Evolutionary conservation across 2,888 invertebrate species (phyloP).

Genomic region (Drosophila conformis): DNA sequence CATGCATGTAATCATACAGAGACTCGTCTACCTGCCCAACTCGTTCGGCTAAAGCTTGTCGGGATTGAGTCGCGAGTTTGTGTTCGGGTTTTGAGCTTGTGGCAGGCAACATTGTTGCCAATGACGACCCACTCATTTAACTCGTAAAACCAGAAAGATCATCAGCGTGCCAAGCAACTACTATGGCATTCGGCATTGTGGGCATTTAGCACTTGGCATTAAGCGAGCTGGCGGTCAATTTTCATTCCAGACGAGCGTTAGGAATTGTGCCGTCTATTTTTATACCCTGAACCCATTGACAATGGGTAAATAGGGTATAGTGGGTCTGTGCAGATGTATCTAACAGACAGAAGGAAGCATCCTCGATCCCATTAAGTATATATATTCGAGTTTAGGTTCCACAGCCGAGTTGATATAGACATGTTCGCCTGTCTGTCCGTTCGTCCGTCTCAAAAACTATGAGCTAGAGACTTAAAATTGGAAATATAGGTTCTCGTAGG

Average conservation of each 20-base stretch:
- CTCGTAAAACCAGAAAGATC: constrained; percentile 18
- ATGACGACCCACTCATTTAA: constrained; percentile 30
- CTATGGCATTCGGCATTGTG: background rate
- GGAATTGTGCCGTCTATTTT: background rate
- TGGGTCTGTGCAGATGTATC: no score
- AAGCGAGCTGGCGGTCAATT: constrained; percentile 10
- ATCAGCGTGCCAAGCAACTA: background rate
- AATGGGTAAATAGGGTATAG: no score
- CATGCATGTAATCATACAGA: constrained; percentile 34
- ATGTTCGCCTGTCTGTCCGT: no score
- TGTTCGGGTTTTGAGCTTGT: constrained; percentile 5
- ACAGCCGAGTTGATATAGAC: no score
- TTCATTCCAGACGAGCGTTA: background rate
- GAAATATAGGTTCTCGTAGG: no score
- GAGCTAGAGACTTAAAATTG: no score
- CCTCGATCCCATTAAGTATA: no score
- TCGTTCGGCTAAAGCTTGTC: constrained; percentile 25
- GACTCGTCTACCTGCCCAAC: constrained; percentile 21
- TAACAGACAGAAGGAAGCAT: no score
- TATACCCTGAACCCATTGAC: background rate
- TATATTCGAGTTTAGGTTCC: no score
- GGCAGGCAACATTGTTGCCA: constrained; percentile 42
- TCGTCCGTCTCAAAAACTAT: no score
- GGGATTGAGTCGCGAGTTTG: constrained; percentile 4
- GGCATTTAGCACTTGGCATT: constrained; percentile 1